Conservation (phyloP, 2,113 vertebrate species). For the Cepphus grylle region DNA sequence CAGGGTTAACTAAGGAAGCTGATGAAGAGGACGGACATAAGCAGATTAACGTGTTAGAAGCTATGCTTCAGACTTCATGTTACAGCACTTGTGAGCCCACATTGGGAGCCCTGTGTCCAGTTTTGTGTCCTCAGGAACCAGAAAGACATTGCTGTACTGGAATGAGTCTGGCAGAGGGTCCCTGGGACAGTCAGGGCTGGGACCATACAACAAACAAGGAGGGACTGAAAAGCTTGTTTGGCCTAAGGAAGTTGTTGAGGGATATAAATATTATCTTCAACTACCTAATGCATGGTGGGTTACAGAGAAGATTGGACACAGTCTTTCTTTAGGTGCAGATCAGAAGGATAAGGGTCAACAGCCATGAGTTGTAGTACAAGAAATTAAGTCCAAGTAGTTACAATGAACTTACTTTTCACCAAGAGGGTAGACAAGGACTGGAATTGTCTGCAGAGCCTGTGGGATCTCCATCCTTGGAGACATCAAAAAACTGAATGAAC, state of each 20-base stretch:
- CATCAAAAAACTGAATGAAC: background rate
- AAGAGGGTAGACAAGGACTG: background rate
- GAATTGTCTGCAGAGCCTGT: background rate
- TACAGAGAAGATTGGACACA: background rate
- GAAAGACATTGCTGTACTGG: background rate
- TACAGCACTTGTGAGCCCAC: background rate
- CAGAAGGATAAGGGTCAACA: background rate
- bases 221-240: background rate
- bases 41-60: background rate
- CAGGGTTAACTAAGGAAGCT: background rate
- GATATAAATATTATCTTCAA: background rate
- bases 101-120: background rate
- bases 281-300: rapidly evolving
- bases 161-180: background rate
- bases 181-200: background rate
- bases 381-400: background rate
- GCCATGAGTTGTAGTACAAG: background rate
- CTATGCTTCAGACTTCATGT: background rate
- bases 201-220: background rate
- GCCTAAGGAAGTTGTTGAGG: background rate
- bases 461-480: background rate
- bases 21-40: background rate
- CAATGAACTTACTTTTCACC: background rate
- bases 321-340: background rate
- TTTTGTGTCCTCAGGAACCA: background rate